A percentile compares a stretch with the other conserved stretches of the same genome.
phyloP scores from a whole-genome alignment of 2,113 vertebrate genomes.

The Myrmecobius fasciatus region DNA sequence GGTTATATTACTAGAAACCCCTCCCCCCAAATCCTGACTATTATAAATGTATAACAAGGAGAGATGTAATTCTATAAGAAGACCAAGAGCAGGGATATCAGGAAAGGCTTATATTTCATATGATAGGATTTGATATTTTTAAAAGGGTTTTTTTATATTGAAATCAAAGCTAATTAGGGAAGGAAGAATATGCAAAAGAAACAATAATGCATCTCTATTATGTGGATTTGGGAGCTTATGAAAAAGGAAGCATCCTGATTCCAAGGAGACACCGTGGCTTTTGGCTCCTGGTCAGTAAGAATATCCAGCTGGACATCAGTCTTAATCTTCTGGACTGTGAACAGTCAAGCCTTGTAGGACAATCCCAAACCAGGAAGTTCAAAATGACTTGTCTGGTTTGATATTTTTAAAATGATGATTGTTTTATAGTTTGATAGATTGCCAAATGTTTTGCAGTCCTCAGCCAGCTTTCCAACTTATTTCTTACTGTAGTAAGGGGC shows the following conservation, averaged over 20 bases:
- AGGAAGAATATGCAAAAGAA: slow-evolving; percentile 44
- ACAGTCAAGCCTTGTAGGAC: not conserved
- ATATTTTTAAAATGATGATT: slow-evolving; percentile 42
- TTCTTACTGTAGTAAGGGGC: slow-evolving; percentile 52
- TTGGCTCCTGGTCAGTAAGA: slow-evolving; percentile 44
- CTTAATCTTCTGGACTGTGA: slow-evolving; percentile 42
- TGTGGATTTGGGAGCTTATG: not conserved
- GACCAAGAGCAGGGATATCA: not conserved
- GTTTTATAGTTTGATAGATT: slow-evolving; percentile 51
- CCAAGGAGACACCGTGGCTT: slow-evolving; percentile 8
- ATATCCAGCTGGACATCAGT: slow-evolving; percentile 44
- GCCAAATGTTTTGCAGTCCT: slow-evolving; percentile 36
- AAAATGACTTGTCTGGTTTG: slow-evolving; percentile 12
- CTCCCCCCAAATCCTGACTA: not conserved
- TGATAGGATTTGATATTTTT: not conserved
- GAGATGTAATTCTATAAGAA: not conserved
- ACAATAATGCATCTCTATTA: slow-evolving; percentile 10
- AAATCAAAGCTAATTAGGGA: slow-evolving; percentile 24
- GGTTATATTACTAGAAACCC: not conserved
- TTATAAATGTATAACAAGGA: not conserved
- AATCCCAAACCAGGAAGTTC: slow-evolving; percentile 39
- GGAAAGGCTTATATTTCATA: not conserved
- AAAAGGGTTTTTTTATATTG: slow-evolving; percentile 37
- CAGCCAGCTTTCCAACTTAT: slow-evolving; percentile 33
- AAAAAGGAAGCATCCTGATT: not conserved